Percentiles rank a stretch among this genome's conserved stretches.
Conservation (phyloP, 2,888 invertebrate species). For the Drosophila rubida region DNA sequence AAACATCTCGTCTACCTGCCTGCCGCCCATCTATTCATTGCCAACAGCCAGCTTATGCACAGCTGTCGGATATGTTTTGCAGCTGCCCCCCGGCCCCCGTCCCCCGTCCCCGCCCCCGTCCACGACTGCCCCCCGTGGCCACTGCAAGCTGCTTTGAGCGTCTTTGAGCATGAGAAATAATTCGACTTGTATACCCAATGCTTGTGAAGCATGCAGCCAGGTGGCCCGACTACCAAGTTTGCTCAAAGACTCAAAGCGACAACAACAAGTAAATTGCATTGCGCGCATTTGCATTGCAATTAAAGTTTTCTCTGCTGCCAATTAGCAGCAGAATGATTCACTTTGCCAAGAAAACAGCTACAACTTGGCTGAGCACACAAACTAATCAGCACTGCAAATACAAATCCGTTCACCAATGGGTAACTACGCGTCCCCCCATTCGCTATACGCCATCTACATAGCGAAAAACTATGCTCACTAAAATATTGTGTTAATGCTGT, state of each 20-base stretch:
- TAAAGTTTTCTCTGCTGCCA: constrained; percentile 2
- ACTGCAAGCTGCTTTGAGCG: neutral
- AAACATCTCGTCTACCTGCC: constrained; percentile 14
- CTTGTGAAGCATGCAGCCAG: neutral
- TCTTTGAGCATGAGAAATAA: constrained; percentile 31
- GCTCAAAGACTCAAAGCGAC: constrained; percentile 8
- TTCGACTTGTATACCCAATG: constrained; percentile 43
- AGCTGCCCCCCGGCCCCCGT: constrained; percentile 9
- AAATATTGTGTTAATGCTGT: no score
- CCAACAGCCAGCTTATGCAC: constrained; percentile 38
- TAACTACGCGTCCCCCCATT: neutral
- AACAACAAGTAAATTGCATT: neutral
- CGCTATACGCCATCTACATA: neutral
- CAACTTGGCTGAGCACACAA: neutral
- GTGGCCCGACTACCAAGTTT: constrained; percentile 4
- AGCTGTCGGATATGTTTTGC: constrained; percentile 54
- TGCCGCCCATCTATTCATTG: neutral
- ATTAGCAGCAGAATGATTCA: neutral
- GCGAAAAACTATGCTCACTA: neutral
- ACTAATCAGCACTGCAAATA: neutral
- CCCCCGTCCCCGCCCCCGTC: no score
- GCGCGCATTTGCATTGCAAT: neutral
- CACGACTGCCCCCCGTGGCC: neutral
- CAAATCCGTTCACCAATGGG: neutral
- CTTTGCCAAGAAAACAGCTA: neutral